phyloP scores from a whole-genome alignment of 1,140 invertebrate genomes.

The Diorhabda sublineata region DNA sequence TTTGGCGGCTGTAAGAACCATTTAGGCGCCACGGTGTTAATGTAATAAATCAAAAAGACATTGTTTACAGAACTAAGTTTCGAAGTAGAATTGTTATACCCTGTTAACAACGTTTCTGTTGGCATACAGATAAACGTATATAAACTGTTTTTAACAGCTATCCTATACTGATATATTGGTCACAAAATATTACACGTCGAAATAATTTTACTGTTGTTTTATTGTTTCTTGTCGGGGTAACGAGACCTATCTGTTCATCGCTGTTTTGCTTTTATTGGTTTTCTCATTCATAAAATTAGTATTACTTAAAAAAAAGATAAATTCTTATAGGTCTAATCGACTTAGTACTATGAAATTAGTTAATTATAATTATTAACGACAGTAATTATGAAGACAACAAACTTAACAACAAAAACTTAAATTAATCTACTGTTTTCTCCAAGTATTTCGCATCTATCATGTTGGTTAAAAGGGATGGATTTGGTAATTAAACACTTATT shows the following conservation, averaged over 20 bases:
- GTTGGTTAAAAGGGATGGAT: too few species aligned
- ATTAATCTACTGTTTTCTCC: not conserved
- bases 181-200: conserved; percentile 34
- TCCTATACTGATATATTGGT: conserved; percentile 25
- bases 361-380: not conserved
- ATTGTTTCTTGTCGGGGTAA: conserved; percentile 1
- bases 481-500: too few species aligned
- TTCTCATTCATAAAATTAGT: not conserved
- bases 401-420: not conserved
- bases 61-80: conserved; percentile 21
- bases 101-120: conserved; percentile 21
- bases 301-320: not conserved
- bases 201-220: conserved; percentile 31
- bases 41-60: conserved; percentile 21
- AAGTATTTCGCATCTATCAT: not conserved
- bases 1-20: not conserved
- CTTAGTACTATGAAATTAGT: not conserved
- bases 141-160: conserved; percentile 27
- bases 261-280: not conserved
- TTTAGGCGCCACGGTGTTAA: conserved; percentile 14
- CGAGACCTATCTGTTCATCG: conserved; percentile 1
- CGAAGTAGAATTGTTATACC: conserved; percentile 18
- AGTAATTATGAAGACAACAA: not conserved
- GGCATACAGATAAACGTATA: conserved; percentile 21
- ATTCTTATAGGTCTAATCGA: not conserved